phyloP scores from a whole-genome alignment of 2,888 invertebrate genomes.

The Tanypteryx hageni region DNA sequence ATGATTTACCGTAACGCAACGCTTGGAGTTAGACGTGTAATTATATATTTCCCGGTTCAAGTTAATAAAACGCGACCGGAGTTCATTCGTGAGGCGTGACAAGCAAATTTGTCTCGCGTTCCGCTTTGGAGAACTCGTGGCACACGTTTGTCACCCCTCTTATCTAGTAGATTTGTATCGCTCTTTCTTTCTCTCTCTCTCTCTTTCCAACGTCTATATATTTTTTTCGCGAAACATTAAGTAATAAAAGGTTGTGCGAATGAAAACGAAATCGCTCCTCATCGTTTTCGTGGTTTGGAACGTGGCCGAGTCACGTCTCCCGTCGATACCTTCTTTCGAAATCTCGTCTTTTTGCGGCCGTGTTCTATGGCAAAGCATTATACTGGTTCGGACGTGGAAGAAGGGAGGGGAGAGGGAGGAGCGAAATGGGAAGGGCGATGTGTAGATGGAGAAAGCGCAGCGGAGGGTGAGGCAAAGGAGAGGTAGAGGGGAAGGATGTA shows the following conservation, averaged over 20 bases:
- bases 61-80: background rate
- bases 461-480: background rate
- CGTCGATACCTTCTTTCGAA: slow-evolving; percentile 52
- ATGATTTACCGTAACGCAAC: no score
- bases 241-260: slow-evolving; percentile 52
- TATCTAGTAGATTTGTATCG: background rate
- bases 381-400: no score
- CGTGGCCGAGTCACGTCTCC: slow-evolving; percentile 55
- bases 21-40: background rate
- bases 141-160: background rate
- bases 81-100: background rate
- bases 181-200: no score
- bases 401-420: no score
- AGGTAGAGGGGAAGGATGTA: background rate
- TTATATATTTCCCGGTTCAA: background rate
- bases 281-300: slow-evolving; percentile 57
- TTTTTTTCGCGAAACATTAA: slow-evolving; percentile 52
- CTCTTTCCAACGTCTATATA: background rate
- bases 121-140: background rate
- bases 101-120: slow-evolving; percentile 18
- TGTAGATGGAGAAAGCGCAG: no score
- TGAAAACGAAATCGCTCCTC: slow-evolving; percentile 1
- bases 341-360: slow-evolving; percentile 43
- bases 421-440: no score
- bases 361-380: no score